Evolutionary conservation across 2,797 vertebrate species (phyloP).

Genomic region (Xiphophorus birchmanni): DNA sequence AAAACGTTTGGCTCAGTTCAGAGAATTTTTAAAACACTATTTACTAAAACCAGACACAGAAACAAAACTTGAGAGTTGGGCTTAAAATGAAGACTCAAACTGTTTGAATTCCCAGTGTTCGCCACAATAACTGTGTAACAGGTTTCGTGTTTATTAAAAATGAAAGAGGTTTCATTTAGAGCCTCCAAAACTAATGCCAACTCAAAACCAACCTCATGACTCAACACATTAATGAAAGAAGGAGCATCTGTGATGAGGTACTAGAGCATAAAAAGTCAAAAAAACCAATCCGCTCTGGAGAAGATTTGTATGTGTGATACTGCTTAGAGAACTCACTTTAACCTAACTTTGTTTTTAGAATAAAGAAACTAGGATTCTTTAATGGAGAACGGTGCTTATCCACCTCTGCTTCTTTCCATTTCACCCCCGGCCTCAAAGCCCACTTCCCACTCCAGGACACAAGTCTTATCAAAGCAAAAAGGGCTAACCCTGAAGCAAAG

Average conservation of each 20-base stretch:
- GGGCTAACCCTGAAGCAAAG: constrained; percentile 70
- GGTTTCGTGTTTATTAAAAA: constrained; percentile 25
- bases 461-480: constrained; percentile 68
- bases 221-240: constrained; percentile 58
- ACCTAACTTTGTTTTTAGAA: constrained; percentile 58
- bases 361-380: constrained; percentile 50
- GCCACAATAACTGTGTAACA: constrained; percentile 34
- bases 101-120: constrained; percentile 36
- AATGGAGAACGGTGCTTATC: constrained; percentile 59
- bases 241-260: constrained; percentile 41
- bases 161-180: constrained; percentile 37
- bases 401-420: constrained; percentile 46
- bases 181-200: constrained; percentile 37
- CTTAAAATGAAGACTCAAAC: constrained; percentile 28
- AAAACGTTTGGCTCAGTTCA: constrained; percentile 32
- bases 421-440: constrained; percentile 39
- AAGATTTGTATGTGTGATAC: constrained; percentile 25
- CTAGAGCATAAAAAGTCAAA: constrained; percentile 30
- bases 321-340: constrained; percentile 49
- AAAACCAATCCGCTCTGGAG: constrained; percentile 39
- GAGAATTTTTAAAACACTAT: constrained; percentile 38
- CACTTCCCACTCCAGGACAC: constrained; percentile 57
- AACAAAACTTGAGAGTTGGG: constrained; percentile 43
- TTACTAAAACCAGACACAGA: constrained; percentile 27
- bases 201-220: constrained; percentile 62